Conservation (phyloP, 2,113 vertebrate species). For the Amphiprion ocellaris region DNA sequence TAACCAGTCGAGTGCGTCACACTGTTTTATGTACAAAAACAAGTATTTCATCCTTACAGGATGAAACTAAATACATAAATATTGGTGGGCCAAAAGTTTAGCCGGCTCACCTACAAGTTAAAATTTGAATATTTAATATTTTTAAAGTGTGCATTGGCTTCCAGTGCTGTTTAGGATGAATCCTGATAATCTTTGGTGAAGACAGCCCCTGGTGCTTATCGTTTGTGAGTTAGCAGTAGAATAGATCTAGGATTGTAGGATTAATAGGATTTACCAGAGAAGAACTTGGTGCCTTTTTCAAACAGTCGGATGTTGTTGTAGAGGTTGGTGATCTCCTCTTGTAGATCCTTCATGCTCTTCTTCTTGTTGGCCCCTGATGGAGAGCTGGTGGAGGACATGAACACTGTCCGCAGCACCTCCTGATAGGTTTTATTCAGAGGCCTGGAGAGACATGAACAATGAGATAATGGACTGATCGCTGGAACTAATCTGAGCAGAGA, state of each 20-base stretch:
- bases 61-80: no score
- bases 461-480: background rate
- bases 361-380: conserved; percentile 89
- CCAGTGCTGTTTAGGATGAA: no score
- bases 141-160: no score
- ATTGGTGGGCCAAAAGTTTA: no score
- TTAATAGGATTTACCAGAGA: conserved; percentile 85
- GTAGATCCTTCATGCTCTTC: conserved; percentile 93
- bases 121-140: no score
- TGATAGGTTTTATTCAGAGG: conserved; percentile 92
- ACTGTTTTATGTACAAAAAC: no score
- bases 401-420: conserved; percentile 91
- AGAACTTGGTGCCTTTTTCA: conserved; percentile 92
- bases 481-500: background rate
- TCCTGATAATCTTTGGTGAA: background rate
- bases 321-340: conserved; percentile 94
- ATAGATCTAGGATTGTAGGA: background rate
- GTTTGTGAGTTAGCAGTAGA: no score
- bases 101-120: no score
- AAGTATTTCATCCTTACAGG: no score
- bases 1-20: no score
- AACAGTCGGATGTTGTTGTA: conserved; percentile 95
- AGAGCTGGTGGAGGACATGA: conserved; percentile 88
- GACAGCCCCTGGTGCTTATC: background rate
- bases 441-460: conserved; percentile 73